phyloP scores from a whole-genome alignment of 1,140 invertebrate genomes.

The Trichomalopsis sarcophagae region DNA sequence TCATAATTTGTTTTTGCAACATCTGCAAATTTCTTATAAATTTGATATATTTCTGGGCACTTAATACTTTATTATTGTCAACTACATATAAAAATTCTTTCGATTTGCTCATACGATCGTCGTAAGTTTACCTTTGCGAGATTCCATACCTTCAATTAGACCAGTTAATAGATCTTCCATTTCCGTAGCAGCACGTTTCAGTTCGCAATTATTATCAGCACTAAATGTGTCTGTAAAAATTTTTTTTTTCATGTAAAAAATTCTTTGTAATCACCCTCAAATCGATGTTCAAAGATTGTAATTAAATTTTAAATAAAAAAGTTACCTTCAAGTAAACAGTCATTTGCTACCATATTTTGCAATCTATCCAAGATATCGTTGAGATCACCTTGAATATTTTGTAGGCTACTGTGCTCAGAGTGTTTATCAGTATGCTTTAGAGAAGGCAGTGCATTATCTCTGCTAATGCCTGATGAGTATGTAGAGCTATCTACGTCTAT shows the following conservation, averaged over 20 bases:
- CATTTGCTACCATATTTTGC: conserved; percentile 75
- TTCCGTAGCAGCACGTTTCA: conserved; percentile 69
- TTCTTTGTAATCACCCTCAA: background rate
- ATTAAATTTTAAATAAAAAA: background rate
- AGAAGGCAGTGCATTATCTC: conserved; percentile 70
- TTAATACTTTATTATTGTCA: conserved; percentile 45
- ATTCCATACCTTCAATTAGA: conserved; percentile 70
- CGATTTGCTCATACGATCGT: conserved; percentile 63
- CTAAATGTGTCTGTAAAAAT: conserved; percentile 63
- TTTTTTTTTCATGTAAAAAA: background rate
- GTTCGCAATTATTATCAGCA: conserved; percentile 68
- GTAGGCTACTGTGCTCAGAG: conserved; percentile 68
- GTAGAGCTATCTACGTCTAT: conserved; percentile 56
- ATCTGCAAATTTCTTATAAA: conserved; percentile 38
- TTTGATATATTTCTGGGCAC: conserved; percentile 42
- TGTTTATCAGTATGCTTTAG: conserved; percentile 68
- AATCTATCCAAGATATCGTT: conserved; percentile 75
- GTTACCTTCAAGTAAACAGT: conserved; percentile 71
- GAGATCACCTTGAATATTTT: conserved; percentile 75
- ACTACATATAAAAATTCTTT: conserved; percentile 25
- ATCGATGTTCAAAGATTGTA: background rate
- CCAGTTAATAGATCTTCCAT: conserved; percentile 71
- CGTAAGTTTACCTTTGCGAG: conserved; percentile 69
- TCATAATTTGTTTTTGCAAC: conserved; percentile 30
- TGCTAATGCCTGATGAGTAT: conserved; percentile 61